These are phyloP conservation scores for Craseonycteris thonglongyai DNA, from an alignment of 2,113 vertebrate genomes.

Conservation along the genomic window DNA sequence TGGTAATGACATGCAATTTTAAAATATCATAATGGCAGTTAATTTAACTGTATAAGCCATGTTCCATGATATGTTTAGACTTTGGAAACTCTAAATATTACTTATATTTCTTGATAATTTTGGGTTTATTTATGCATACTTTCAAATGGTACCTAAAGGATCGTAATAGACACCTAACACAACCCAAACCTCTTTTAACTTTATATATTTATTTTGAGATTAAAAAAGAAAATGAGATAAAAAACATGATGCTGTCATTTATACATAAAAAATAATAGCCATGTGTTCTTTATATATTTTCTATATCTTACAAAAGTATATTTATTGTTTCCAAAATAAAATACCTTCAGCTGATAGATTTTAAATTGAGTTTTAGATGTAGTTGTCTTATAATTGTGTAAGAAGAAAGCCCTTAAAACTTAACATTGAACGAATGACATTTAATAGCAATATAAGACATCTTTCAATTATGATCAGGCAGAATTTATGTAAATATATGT, in stretches of 20 bases:
- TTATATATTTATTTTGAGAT: neutral
- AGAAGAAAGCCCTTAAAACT: neutral
- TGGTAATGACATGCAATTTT: neutral
- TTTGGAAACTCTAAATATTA: neutral
- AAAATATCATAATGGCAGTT: neutral
- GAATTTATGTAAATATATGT: neutral
- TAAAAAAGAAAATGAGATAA: neutral
- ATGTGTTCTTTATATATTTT: neutral
- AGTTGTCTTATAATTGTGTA: neutral
- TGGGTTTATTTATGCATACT: neutral
- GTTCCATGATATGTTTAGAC: neutral
- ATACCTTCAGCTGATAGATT: neutral
- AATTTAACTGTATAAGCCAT: neutral
- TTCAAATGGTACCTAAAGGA: neutral
- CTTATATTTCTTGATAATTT: neutral
- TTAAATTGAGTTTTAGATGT: neutral
- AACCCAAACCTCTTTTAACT: neutral
- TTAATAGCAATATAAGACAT: neutral
- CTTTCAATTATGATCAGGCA: neutral
- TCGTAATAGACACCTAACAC: neutral
- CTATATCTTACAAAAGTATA: neutral
- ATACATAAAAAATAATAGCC: neutral
- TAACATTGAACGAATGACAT: neutral
- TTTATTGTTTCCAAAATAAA: neutral
- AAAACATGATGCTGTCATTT: neutral